Conservation (phyloP, 2,113 vertebrate genomes). For the Speoplatyrhinus poulsoni region DNA sequence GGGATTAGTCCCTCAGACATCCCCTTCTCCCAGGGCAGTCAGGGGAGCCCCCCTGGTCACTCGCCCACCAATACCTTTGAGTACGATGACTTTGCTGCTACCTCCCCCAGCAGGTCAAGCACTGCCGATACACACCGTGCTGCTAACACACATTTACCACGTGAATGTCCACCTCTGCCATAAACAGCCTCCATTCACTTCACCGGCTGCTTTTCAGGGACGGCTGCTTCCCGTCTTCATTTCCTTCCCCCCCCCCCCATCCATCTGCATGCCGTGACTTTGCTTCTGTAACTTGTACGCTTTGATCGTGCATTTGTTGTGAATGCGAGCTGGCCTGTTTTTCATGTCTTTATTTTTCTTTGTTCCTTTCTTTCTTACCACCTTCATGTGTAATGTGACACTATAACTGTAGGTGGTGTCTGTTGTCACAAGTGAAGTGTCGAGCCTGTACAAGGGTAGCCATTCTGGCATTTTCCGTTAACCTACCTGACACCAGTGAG, state of each 20-base stretch:
- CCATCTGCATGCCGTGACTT: conserved; percentile 37
- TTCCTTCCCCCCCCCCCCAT: neutral
- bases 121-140: conserved; percentile 56
- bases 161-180: neutral
- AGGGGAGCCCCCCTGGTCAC: conserved; percentile 91
- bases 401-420: too few relatives aligned
- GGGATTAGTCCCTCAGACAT: conserved; percentile 99
- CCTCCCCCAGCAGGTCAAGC: conserved; percentile 88
- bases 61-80: conserved; percentile 94
- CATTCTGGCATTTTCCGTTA: neutral
- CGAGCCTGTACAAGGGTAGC: too few relatives aligned
- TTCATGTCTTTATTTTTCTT: too few relatives aligned
- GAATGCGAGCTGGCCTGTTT: too few relatives aligned
- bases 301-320: neutral
- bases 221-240: conserved; percentile 1
- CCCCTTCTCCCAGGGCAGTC: conserved; percentile 96
- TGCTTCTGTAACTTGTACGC: conserved; percentile 6
- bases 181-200: conserved; percentile 10
- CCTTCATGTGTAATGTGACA: too few relatives aligned
- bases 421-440: too few relatives aligned
- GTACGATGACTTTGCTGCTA: conserved; percentile 92
- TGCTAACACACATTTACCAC: conserved; percentile 24
- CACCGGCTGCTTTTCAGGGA: conserved; percentile 15
- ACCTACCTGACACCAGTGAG: neutral
- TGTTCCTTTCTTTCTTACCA: too few relatives aligned